Evolutionary conservation across 2,888 invertebrate species (phyloP).

Genomic region (Eucera pruinosa): DNA sequence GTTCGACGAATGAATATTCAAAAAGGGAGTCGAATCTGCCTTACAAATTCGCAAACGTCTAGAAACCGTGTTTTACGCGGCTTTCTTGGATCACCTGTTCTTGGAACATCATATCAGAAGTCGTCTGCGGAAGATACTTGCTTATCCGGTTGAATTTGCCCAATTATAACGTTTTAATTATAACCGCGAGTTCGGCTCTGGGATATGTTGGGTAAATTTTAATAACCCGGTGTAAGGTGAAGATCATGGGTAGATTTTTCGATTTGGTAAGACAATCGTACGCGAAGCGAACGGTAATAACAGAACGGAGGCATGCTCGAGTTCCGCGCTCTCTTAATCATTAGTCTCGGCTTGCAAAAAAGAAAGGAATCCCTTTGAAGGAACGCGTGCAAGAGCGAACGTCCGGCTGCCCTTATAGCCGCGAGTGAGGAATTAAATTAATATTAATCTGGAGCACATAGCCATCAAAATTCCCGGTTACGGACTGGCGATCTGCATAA

Average conservation of each 20-base stretch:
- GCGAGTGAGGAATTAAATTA: slow-evolving; percentile 82
- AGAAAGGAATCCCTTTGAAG: slow-evolving; percentile 62
- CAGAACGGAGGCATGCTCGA: slow-evolving; percentile 38
- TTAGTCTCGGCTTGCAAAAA: slow-evolving; percentile 74
- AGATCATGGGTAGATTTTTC: slow-evolving; percentile 4
- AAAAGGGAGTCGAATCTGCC: neutral
- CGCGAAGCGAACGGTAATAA: slow-evolving; percentile 41
- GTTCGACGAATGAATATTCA: neutral
- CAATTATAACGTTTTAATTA: slow-evolving; percentile 51
- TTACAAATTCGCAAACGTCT: neutral
- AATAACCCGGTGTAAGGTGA: slow-evolving; percentile 31
- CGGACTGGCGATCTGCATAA: slow-evolving; percentile 78
- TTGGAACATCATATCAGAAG: neutral
- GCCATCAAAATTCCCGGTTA: slow-evolving; percentile 73
- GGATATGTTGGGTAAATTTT: slow-evolving; percentile 37
- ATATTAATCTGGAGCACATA: slow-evolving; percentile 81
- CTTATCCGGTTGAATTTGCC: too few relatives aligned
- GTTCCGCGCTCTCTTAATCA: slow-evolving; percentile 76
- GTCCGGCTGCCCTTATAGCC: slow-evolving; percentile 73
- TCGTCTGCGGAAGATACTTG: too few relatives aligned
- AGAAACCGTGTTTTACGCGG: neutral
- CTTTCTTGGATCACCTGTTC: neutral
- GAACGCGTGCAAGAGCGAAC: slow-evolving; percentile 62
- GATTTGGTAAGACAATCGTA: slow-evolving; percentile 43
- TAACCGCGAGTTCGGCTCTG: slow-evolving; percentile 15